Percentiles rank a stretch among this genome's conserved stretches.
Evolutionary conservation across 2,888 invertebrate species (phyloP).

Genomic region (Amblyjoppa fuscipennis): DNA sequence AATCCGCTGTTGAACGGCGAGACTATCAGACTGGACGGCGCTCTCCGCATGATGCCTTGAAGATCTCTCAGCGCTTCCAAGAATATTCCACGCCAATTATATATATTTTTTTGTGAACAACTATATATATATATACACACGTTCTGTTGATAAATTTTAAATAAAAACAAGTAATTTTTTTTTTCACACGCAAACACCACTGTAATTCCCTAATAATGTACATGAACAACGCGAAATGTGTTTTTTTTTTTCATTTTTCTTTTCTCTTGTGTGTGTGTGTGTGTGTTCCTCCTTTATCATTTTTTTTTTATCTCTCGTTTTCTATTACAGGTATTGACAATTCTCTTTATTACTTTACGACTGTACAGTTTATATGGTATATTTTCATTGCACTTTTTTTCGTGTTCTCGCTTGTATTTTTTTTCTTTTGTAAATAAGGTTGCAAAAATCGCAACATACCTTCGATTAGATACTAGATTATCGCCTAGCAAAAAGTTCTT

Average conservation of each 20-base stretch:
- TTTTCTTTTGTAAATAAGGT: slow-evolving; percentile 76
- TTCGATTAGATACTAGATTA: slow-evolving; percentile 70
- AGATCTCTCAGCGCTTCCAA: slow-evolving; percentile 22
- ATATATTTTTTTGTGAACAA: neutral
- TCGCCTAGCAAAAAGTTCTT: slow-evolving; percentile 80
- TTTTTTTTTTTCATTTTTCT: slow-evolving; percentile 14
- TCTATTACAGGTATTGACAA: slow-evolving; percentile 80
- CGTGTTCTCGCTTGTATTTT: slow-evolving; percentile 14
- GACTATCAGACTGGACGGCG: slow-evolving; percentile 87
- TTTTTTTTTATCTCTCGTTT: slow-evolving; percentile 49
- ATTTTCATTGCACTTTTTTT: slow-evolving; percentile 52
- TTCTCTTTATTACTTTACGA: slow-evolving; percentile 80
- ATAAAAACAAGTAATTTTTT: slow-evolving; percentile 59
- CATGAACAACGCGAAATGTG: slow-evolving; percentile 75
- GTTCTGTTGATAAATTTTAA: slow-evolving; percentile 36
- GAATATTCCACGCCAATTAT: slow-evolving; percentile 12
- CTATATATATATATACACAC: slow-evolving; percentile 6
- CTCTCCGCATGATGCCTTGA: slow-evolving; percentile 87
- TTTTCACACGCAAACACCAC: slow-evolving; percentile 82
- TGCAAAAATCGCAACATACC: slow-evolving; percentile 80
- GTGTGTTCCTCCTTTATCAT: slow-evolving; percentile 21
- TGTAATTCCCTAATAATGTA: slow-evolving; percentile 83
- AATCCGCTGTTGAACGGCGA: slow-evolving; percentile 88
- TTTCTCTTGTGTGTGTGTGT: slow-evolving; percentile 2
- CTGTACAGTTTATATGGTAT: slow-evolving; percentile 79